Evolutionary conservation across 2,888 invertebrate species (phyloP), one percentile per base, ranked within the genome.

Genomic region (Acleris sparsana): DNA sequence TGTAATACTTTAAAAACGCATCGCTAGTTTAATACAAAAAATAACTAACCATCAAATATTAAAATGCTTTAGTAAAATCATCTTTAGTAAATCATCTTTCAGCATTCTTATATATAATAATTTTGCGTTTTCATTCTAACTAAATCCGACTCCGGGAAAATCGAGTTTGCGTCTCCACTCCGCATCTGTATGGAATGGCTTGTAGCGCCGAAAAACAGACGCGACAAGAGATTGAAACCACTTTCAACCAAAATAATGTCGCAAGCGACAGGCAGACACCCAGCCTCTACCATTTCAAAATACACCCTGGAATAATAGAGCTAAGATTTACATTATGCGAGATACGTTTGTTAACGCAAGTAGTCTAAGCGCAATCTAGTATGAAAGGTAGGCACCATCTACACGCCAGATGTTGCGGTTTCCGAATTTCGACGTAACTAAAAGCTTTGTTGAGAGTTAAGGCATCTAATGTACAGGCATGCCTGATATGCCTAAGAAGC

Each of bases 331-430:
- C 74, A 76, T 77, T 44, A 56, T 33, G 63, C 69, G 63, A 20
- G 18, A 59, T 48, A 55, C 57, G 66, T 76, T 78, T 69, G 74
- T 73, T 73, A 76, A 73, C 69, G 70, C 78, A 82, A 86, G 83
- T 81, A 86, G 80, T 85, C 80, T 82, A 87, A 86, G 86, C 88
- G 85, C 86, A 89, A 89, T 89, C 83, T 86, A 80, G 81, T 79
- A 58, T 65, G 79, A 80, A 84, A 84, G 80, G 82, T 80, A 83
- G 82, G 84, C 83, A 80, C 80, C 79, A 82, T 80, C 81, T 83
- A 85, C 76, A 79, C 81, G 80, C 84, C 92, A 91, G 91, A 87
- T 92, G 92, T 85, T 89, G 90, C 78, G 92, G 91, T 89, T 83
- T 84, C 78, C 83, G 83, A 89, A 88, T 89, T 89, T 89, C 84